Evolutionary conservation across 30 jellyfish, hydroid and myxozoan genomes (phyloP), one percentile per base, ranked within the genome.

Genomic region (Cassiopea andromeda): DNA sequence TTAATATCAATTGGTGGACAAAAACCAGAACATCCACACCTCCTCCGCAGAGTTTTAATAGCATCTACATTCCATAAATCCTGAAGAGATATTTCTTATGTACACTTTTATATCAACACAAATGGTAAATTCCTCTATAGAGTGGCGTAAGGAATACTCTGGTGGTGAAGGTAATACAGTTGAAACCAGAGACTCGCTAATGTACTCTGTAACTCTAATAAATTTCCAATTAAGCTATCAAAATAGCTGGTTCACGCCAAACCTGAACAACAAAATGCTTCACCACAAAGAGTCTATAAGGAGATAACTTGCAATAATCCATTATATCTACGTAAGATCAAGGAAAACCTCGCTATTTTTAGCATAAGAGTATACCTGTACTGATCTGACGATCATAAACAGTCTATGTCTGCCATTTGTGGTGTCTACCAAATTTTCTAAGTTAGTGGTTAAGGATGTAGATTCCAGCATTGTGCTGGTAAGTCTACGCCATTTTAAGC

Each of bases 321-420:
- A 7, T 70, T 15, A 70, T 43, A 70, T 70, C 79, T 70, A 10
- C 19, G 15, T 43, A 70, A 70, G 44, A 4, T 70, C 48, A 12
- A 7, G n/a, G 19, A 19, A 7, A 70, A 19, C 79, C 2, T 19
- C 16, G 15, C 79, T 70, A 70, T 70, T 70, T 70, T 70, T 8
- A 70, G 79, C 79, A 38, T 70, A 43, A n/a, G 50, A 70, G 54
- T 70, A 70, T 70, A 70, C 79, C 79, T 8, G 57, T 70, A 19
- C 79, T 38, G 79, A 17, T 70, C 19, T 70, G 54, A 12, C 79
- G 18, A 70, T 43, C 79, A 7, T 70, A 12, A 19, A 19, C 1
- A 70, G n/a, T 7, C 19, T 19, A 70, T 70, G 57, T 54, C 9
- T 7, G 54, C 79, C 64, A 4, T 12, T 70, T 70, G 54, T 70